Percentiles rank a stretch among this genome's conserved stretches.
Conservation (phyloP, 2,113 vertebrate species). For the Lagopus muta region DNA sequence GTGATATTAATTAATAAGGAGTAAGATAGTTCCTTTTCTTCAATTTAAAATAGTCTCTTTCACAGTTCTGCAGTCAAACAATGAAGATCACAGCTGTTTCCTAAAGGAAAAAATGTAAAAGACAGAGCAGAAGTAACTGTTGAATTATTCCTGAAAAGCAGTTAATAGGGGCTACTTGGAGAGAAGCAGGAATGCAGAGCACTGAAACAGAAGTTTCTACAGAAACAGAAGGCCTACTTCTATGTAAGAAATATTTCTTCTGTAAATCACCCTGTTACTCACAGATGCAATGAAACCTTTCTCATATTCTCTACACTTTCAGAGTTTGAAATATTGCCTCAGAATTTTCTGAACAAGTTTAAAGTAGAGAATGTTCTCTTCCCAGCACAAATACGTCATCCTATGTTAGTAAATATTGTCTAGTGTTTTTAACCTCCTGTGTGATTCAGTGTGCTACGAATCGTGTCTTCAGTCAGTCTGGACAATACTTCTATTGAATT, state of each 20-base stretch:
- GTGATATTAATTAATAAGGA: background rate
- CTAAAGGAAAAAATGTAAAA: background rate
- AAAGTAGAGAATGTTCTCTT: background rate
- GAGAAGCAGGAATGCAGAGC: background rate
- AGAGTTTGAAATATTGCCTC: background rate
- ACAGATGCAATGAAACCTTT: background rate
- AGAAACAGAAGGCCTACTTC: background rate
- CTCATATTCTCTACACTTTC: background rate
- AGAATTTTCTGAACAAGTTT: background rate
- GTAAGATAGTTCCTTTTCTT: background rate
- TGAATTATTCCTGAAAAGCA: background rate
- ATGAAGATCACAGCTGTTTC: background rate
- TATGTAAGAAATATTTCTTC: background rate
- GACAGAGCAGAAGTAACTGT: background rate
- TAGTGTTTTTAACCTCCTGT: background rate
- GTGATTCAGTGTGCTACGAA: background rate
- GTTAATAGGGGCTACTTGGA: background rate
- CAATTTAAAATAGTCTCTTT: background rate
- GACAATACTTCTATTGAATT: background rate
- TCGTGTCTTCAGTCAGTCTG: background rate
- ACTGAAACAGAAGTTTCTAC: background rate
- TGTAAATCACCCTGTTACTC: background rate
- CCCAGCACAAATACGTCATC: accelerated
- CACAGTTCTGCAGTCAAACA: background rate
- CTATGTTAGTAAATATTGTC: background rate